A percentile compares a stretch with the other conserved stretches of the same genome.
Evolutionary conservation across 2,797 vertebrate species (phyloP).

Genomic region (Pagetopsis macropterus): DNA sequence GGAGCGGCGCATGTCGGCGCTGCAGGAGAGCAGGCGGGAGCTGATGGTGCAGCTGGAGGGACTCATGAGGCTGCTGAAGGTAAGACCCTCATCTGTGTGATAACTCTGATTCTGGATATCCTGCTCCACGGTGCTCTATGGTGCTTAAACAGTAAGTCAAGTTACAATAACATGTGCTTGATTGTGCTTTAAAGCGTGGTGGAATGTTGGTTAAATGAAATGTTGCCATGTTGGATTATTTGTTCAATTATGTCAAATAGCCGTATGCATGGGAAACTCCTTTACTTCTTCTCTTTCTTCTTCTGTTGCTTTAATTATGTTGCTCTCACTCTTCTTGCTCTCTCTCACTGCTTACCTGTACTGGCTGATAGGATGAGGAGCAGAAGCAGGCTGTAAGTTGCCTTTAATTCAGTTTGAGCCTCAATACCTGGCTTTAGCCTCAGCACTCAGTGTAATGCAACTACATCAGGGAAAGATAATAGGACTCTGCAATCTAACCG

Average conservation of each 20-base stretch:
- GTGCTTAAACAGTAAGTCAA: background rate
- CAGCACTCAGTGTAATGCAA: conserved; percentile 43
- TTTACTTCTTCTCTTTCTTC: conserved; percentile 45
- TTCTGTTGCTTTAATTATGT: conserved; percentile 63
- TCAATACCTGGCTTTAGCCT: conserved; percentile 36
- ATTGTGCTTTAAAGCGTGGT: conserved; percentile 6
- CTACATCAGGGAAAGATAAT: conserved; percentile 24
- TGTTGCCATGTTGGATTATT: conserved; percentile 29
- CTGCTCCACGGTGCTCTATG: background rate
- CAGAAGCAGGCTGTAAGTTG: conserved; percentile 98
- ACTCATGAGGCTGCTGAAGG: conserved; percentile 97
- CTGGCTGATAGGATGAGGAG: conserved; percentile 92
- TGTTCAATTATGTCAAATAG: conserved; percentile 30
- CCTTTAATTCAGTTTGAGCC: conserved; percentile 70
- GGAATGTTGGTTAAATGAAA: conserved; percentile 32
- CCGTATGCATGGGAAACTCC: conserved; percentile 52
- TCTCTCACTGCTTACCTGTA: conserved; percentile 65
- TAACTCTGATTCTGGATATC: background rate
- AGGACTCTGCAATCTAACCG: conserved; percentile 36
- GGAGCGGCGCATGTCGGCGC: conserved; percentile 95
- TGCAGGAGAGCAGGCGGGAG: conserved; percentile 96
- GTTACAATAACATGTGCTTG: conserved; percentile 1
- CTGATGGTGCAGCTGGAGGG: conserved; percentile 98
- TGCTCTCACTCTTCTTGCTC: conserved; percentile 52
- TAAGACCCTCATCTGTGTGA: conserved; percentile 55